A percentile compares a stretch with the other conserved stretches of the same genome.
These are phyloP conservation scores for Plebejus argus DNA, from an alignment of 2,888 invertebrate species.

Conservation along the genomic window DNA sequence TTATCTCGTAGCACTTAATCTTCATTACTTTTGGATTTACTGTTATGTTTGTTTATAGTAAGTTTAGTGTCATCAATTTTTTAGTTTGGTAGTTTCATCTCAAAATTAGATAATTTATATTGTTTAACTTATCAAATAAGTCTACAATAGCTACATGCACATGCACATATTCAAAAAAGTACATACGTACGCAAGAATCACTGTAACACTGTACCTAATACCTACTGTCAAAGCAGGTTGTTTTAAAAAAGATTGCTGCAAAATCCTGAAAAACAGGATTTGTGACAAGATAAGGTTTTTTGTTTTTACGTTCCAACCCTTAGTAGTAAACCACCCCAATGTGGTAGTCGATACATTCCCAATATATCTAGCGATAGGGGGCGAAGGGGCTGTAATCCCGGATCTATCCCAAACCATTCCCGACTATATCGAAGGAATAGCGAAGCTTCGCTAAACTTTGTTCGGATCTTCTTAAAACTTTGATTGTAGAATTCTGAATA, in stretches of 20 bases:
- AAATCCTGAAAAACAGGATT: not conserved
- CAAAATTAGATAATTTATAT: not conserved
- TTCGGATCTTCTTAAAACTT: conserved; percentile 10
- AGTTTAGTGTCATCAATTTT: not conserved
- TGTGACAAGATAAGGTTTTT: not conserved
- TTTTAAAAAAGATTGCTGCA: not conserved
- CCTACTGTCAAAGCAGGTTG: not conserved
- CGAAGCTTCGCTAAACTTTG: conserved; percentile 7
- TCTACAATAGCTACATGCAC: too few relatives aligned
- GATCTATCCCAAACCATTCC: conserved; percentile 56
- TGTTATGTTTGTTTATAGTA: not conserved
- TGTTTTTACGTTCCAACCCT: conserved; percentile 1
- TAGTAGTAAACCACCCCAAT: not conserved
- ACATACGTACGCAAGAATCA: too few relatives aligned
- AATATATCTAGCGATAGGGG: conserved; percentile 44
- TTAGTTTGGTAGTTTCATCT: not conserved
- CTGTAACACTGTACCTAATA: too few relatives aligned
- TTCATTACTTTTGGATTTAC: conserved; percentile 18
- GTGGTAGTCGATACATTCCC: conserved; percentile 36
- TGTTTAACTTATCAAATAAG: too few relatives aligned
- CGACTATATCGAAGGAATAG: conserved; percentile 48
- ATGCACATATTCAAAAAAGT: too few relatives aligned
- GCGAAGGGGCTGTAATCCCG: conserved; percentile 50
- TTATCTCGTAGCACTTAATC: conserved; percentile 5
- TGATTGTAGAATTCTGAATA: conserved; percentile 6